Evolutionary conservation across 2,888 invertebrate genomes (phyloP).

Genomic region (Heteromyza rotundicornis): DNA sequence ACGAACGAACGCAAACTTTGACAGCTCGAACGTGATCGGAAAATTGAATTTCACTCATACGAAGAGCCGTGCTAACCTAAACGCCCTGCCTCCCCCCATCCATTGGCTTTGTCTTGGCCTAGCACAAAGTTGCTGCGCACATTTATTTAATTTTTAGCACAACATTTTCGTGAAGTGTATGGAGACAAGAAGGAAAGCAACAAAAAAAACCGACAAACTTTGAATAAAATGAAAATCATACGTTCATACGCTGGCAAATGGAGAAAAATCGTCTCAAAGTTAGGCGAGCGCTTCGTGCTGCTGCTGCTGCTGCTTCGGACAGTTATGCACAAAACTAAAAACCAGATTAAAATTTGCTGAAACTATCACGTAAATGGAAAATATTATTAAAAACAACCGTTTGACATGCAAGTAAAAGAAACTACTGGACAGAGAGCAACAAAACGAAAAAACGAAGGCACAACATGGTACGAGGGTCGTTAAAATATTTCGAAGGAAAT

Average conservation of each 20-base stretch:
- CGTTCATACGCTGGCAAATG: neutral
- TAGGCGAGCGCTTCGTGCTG: too few species aligned
- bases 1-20: slow-evolving; percentile 29
- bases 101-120: neutral
- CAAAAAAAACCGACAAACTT: neutral
- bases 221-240: slow-evolving; percentile 4
- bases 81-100: neutral
- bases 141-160: slow-evolving; percentile 3
- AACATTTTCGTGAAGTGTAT: slow-evolving; percentile 5
- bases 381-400: slow-evolving; percentile 2
- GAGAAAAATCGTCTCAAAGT: neutral
- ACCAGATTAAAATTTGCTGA: neutral
- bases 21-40: slow-evolving; percentile 32
- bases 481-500: neutral
- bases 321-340: neutral
- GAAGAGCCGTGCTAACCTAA: neutral
- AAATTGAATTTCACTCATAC: slow-evolving; percentile 28
- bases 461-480: too few species aligned
- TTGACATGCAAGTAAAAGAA: neutral
- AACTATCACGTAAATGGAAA: neutral
- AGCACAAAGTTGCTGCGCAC: neutral
- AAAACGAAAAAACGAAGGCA: too few species aligned
- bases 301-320: neutral
- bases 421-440: neutral
- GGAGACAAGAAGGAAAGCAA: neutral